Base-by-base conservation (phyloP, 2,888 invertebrate genomes). In the Tenthredo amoena region DNA sequence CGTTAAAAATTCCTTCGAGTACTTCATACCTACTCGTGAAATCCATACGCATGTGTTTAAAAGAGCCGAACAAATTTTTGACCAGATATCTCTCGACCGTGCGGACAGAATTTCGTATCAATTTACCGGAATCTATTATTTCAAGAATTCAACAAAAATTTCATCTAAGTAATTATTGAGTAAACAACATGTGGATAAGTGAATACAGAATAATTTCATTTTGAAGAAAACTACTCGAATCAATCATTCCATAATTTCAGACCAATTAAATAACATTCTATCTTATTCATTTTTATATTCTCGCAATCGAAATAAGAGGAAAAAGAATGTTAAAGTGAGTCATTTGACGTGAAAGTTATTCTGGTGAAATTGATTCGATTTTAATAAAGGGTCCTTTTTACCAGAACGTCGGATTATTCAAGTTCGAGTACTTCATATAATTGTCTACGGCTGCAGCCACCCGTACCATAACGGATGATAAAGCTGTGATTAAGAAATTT, bases 341-440 rank as follows among this genome's bases (percentile, higher is more conserved):
- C 18, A 55, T 55, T 77, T 55, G 77, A 50, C 77, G 77, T 55
- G n/a, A 77, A 50, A 55, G 9, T 77, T n/a, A 34, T n/a, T 31
- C 34, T 43, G 12, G 55, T n/a, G 55, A 77, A 77, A 7, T 77
- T n/a, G 18, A 77, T 77, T 77, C 18, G 34, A 50, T 77, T 77
- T 55, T 50, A 47, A 77, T 77, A 50, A 50, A 77, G 77, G 18
- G 5, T 31, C 55, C 31, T 31, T 18, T 77, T 18, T 77, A 31
- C 47, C 50, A 50, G 31, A 77, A 50, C 77, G 50, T 55, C 7
- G 77, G 34, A 55, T 50, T 77, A 77, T 77, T 55, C 50, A 47
- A 77, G 50, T 55, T 55, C 18, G 34, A n/a, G 77, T 77, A 77
- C 77, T 55, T 77, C 31, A 9, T 50, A 34, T 72, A 77, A 55